phyloP scores from a whole-genome alignment of 35 echinoderm and acorn worm genomes.

The Ptychodera flava region DNA sequence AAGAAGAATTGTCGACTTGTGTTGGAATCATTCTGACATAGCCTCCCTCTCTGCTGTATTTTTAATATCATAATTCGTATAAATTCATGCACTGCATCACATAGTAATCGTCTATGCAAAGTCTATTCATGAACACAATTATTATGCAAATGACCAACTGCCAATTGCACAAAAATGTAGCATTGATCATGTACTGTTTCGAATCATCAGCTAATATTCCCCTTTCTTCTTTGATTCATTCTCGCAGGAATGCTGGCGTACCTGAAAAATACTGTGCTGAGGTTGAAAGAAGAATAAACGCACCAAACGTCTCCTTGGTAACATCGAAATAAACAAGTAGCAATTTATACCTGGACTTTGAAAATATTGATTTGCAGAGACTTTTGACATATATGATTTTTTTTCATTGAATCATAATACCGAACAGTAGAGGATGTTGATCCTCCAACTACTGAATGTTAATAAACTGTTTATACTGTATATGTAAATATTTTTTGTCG shows the following conservation, averaged over 20 bases:
- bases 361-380: not conserved
- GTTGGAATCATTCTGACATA: not conserved
- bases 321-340: not conserved
- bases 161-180: not conserved
- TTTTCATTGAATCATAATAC: not conserved
- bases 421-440: not conserved
- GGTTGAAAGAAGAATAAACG: conserved; percentile 69
- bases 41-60: not conserved
- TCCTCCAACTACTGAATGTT: too few relatives aligned
- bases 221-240: conserved; percentile 17
- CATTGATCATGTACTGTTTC: too few relatives aligned
- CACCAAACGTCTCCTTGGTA: conserved; percentile 31
- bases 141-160: not conserved
- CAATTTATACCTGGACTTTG: not conserved
- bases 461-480: not conserved
- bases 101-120: not conserved
- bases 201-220: not conserved
- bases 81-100: too few relatives aligned
- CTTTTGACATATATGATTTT: not conserved
- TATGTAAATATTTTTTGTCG: not conserved
- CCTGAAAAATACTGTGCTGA: conserved; percentile 97
- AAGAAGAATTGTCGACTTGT: not conserved
- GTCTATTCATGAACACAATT: not conserved
- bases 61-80: too few relatives aligned
- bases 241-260: conserved; percentile 75